phyloP scores from a whole-genome alignment of 2,113 vertebrate genomes.

The Scatophagus argus region DNA sequence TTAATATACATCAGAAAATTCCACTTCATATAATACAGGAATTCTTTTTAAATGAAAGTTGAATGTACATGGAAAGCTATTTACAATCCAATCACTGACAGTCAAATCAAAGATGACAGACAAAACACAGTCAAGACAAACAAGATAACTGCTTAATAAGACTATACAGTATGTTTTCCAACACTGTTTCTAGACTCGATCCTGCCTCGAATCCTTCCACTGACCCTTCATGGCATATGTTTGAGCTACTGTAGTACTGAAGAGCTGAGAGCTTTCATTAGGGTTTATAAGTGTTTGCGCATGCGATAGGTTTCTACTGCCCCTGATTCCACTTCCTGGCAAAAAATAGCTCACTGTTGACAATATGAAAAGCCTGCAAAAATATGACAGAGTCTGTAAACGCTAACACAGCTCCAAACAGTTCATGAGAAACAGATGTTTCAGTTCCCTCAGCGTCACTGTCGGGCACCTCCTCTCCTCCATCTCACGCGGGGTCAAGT shows the following conservation, averaged over 20 bases:
- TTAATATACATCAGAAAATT: conserved; percentile 97
- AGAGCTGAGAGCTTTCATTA: conserved; percentile 63
- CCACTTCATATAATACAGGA: conserved; percentile 96
- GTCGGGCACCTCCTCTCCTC: conserved; percentile 42
- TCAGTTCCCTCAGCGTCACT: conserved; percentile 51
- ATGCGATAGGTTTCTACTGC: conserved; percentile 67
- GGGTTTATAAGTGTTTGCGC: conserved; percentile 70
- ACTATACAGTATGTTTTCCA: conserved; percentile 73
- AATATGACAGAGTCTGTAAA: conserved; percentile 78
- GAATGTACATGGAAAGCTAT: conserved; percentile 97
- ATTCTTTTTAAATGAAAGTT: conserved; percentile 95
- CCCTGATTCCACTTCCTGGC: conserved; percentile 48
- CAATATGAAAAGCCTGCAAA: conserved; percentile 76
- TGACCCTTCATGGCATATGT: conserved; percentile 48
- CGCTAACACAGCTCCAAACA: conserved; percentile 59
- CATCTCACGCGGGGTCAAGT: conserved; percentile 28
- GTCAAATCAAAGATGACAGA: conserved; percentile 85
- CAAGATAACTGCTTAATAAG: conserved; percentile 68
- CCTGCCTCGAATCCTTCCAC: conserved; percentile 65
- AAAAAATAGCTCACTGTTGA: conserved; percentile 74
- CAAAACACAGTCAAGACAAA: conserved; percentile 79
- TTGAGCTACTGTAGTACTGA: conserved; percentile 60
- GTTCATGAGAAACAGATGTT: conserved; percentile 81
- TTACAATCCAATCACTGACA: conserved; percentile 90
- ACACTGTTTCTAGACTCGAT: conserved; percentile 69